These are phyloP conservation scores for Tinea pellionella DNA, from an alignment of 2,888 invertebrate species.

Conservation along the genomic window DNA sequence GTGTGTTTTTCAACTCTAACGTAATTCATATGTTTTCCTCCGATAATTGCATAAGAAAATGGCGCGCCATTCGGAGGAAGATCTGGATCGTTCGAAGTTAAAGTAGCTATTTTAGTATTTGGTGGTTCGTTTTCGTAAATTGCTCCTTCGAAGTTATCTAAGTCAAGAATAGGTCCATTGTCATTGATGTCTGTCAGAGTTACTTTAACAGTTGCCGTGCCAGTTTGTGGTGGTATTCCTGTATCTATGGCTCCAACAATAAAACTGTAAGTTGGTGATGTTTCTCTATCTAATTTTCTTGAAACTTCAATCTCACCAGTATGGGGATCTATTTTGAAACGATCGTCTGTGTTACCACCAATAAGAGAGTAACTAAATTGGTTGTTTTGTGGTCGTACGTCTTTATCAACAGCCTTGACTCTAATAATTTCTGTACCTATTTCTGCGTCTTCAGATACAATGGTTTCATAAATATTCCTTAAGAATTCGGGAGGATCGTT, in stretches of 20 bases:
- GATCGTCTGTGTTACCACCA: constrained; percentile 83
- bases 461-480: constrained; percentile 80
- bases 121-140: constrained; percentile 89
- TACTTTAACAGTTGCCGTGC: constrained; percentile 86
- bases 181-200: constrained; percentile 90
- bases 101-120: constrained; percentile 83
- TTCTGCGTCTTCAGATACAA: constrained; percentile 82
- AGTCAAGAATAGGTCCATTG: constrained; percentile 87
- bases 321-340: constrained; percentile 89
- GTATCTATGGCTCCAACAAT: constrained; percentile 90
- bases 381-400: constrained; percentile 90
- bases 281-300: constrained; percentile 83
- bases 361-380: constrained; percentile 92
- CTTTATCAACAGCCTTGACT: constrained; percentile 91
- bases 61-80: constrained; percentile 91
- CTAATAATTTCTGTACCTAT: constrained; percentile 79
- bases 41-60: constrained; percentile 83
- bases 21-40: constrained; percentile 80
- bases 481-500: constrained; percentile 96
- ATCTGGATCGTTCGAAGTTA: constrained; percentile 91
- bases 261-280: constrained; percentile 77
- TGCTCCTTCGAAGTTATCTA: constrained; percentile 77
- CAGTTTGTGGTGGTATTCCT: constrained; percentile 90
- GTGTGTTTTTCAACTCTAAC: constrained; percentile 83
- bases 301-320: constrained; percentile 85